A percentile compares a stretch with the other conserved stretches of the same genome.
Evolutionary conservation across 2,797 vertebrate genomes (phyloP).

Genomic region (Notolabrus celidotus): DNA sequence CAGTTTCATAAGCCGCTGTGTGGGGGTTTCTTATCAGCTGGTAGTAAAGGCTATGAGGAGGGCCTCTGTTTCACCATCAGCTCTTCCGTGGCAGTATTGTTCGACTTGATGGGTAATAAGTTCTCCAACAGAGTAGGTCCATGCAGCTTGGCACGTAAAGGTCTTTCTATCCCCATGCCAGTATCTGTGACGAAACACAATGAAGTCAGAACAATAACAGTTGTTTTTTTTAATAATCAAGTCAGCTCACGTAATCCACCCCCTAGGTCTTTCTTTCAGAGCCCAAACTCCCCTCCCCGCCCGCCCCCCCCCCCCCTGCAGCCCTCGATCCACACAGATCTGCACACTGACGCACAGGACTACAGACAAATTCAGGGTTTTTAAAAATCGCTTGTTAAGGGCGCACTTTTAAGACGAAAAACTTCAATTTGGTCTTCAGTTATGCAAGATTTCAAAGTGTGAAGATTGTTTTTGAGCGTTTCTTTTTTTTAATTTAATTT

Average conservation of each 20-base stretch:
- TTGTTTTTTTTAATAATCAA: conserved; percentile 19
- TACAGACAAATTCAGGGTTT: conserved; percentile 78
- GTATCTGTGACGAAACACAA: conserved; percentile 15
- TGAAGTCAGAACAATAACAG: background rate
- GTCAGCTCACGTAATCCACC: background rate
- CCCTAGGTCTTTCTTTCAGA: conserved; percentile 13
- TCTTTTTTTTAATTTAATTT: conserved; percentile 60
- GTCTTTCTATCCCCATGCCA: conserved; percentile 23
- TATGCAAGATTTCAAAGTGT: conserved; percentile 72
- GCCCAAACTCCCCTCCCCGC: conserved; percentile 14
- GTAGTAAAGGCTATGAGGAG: conserved; percentile 7
- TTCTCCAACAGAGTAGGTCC: conserved; percentile 4
- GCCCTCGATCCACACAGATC: conserved; percentile 15
- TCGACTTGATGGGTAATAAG: conserved; percentile 4
- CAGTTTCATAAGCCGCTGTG: conserved; percentile 37
- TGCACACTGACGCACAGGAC: conserved; percentile 73
- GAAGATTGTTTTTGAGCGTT: conserved; percentile 55
- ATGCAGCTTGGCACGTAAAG: conserved; percentile 19
- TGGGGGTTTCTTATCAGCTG: conserved; percentile 33
- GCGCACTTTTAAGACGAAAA: conserved; percentile 65
- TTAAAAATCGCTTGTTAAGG: conserved; percentile 63
- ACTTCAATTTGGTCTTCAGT: conserved; percentile 69
- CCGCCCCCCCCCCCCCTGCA: background rate
- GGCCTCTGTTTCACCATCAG: conserved; percentile 20
- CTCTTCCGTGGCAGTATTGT: conserved; percentile 58